These are phyloP conservation scores for Etia nguti DNA, from an alignment of 2,113 vertebrate genomes.

Conservation along the genomic window DNA sequence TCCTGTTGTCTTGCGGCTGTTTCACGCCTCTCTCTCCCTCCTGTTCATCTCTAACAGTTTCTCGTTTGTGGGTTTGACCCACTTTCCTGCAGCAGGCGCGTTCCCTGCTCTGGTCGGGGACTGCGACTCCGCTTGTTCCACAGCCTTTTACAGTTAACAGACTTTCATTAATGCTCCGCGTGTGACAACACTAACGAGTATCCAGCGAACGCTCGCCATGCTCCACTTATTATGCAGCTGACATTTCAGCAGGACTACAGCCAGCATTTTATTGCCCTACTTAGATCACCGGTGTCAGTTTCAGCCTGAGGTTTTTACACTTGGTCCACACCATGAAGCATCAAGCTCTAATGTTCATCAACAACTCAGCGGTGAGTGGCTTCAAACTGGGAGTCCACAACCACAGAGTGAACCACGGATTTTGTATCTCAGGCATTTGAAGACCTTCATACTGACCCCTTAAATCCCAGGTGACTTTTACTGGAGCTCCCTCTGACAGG, in stretches of 20 bases:
- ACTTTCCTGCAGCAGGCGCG: not conserved
- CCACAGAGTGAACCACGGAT: rapidly evolving
- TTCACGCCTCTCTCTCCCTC: conserved; percentile 25
- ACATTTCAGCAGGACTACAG: not conserved
- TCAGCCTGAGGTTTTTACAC: not conserved
- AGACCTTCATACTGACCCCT: not conserved
- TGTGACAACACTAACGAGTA: not conserved
- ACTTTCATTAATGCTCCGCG: not conserved
- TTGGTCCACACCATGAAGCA: rapidly evolving
- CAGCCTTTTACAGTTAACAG: not conserved
- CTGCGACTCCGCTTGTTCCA: not conserved
- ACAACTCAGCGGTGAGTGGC: not conserved
- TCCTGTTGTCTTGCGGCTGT: not conserved
- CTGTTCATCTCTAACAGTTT: conserved; percentile 10
- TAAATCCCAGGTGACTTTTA: rapidly evolving
- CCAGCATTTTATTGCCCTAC: not conserved
- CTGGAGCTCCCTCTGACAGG: not conserved
- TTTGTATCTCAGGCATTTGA: not conserved
- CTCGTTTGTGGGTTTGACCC: conserved; percentile 24
- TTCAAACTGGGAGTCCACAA: not conserved
- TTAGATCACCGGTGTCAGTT: not conserved
- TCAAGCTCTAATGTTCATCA: not conserved
- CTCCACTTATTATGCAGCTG: not conserved
- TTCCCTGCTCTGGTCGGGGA: not conserved
- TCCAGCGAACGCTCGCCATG: not conserved